These are phyloP conservation scores for Urocynchramus pylzowi DNA, from an alignment of 2,113 vertebrate species.

Conservation along the genomic window DNA sequence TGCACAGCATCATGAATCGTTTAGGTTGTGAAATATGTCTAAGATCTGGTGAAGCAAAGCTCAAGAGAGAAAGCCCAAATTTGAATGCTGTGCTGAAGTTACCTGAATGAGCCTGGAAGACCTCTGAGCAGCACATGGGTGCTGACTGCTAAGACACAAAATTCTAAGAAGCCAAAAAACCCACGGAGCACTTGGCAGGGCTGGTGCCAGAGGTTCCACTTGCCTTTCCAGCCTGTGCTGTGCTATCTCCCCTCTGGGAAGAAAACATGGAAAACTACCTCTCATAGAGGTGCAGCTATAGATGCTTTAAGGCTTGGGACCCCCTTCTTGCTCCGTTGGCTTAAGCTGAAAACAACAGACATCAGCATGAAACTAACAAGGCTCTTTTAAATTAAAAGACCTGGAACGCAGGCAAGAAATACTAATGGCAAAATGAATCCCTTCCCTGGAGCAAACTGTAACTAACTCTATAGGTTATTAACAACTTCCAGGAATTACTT, in stretches of 20 bases:
- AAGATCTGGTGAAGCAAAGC: background rate
- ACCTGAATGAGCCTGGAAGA: background rate
- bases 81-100: rapidly evolving
- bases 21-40: background rate
- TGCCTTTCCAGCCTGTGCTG: rapidly evolving
- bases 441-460: background rate
- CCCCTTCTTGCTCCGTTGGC: background rate
- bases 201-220: background rate
- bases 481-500: background rate
- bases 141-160: background rate
- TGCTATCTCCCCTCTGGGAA: background rate
- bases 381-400: background rate
- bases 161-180: background rate
- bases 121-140: background rate
- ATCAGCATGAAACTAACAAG: background rate
- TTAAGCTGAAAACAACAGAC: background rate
- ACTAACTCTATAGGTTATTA: background rate
- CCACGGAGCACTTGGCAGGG: rapidly evolving
- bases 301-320: background rate
- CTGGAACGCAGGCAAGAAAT: background rate
- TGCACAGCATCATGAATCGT: background rate
- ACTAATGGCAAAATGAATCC: rapidly evolving
- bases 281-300: background rate
- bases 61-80: background rate
- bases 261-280: background rate